Percentiles rank a stretch among this genome's conserved stretches.
phyloP scores from a whole-genome alignment of 1,140 invertebrate genomes.

The Belonocnema kinseyi region DNA sequence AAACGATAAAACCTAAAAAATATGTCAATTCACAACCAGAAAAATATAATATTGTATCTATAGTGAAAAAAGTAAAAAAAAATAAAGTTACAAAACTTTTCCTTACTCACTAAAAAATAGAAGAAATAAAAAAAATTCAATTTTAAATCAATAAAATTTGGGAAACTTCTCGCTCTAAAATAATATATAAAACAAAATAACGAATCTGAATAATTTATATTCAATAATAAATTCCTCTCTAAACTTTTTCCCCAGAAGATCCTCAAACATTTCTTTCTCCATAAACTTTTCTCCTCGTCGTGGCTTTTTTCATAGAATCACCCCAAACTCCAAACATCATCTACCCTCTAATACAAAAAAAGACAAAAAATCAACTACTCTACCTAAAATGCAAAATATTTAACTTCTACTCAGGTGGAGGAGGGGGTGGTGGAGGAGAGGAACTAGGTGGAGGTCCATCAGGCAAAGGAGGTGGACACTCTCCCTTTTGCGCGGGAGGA shows the following conservation, averaged over 20 bases:
- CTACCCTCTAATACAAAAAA: too few species aligned
- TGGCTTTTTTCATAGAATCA: neutral
- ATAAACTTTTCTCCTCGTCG: neutral
- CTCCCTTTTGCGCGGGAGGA: neutral
- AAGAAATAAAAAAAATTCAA: too few species aligned
- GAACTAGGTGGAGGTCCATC: slow-evolving; percentile 70
- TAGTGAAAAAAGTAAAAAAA: too few species aligned
- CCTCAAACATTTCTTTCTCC: neutral
- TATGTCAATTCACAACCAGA: too few species aligned
- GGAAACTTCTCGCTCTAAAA: neutral
- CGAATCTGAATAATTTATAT: neutral
- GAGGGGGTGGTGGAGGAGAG: slow-evolving; percentile 69
- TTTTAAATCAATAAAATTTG: too few species aligned
- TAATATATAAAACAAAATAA: neutral
- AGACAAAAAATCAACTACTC: neutral
- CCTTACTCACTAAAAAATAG: too few species aligned
- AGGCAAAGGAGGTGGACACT: slow-evolving; percentile 67
- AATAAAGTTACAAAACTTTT: too few species aligned
- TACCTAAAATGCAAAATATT: neutral
- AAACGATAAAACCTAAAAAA: too few species aligned
- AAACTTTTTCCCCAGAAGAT: neutral
- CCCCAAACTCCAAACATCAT: neutral
- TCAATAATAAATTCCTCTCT: too few species aligned
- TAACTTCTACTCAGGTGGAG: slow-evolving; percentile 68
- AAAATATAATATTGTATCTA: too few species aligned